Conservation (phyloP, 1,140 invertebrate species). For the Lordiphosa clarofinis region DNA sequence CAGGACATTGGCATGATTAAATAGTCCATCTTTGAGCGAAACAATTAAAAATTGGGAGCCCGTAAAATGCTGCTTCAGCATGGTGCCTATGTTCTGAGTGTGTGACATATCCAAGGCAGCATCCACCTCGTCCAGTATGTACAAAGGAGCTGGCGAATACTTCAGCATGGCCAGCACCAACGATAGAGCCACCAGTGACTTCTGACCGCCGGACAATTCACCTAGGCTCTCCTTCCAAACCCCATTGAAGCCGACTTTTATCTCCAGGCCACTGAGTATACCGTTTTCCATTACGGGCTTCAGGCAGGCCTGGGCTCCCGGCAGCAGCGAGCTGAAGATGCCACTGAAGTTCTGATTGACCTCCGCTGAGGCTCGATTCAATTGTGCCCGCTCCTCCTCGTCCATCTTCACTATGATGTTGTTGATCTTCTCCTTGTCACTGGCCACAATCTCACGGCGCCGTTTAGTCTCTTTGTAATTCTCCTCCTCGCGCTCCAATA, state of each 20-base stretch:
- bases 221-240: slow-evolving; percentile 98
- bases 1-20: slow-evolving; percentile 99
- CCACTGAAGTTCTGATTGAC: slow-evolving; percentile 96
- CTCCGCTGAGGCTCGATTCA: slow-evolving; percentile 90
- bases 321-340: slow-evolving; percentile 95
- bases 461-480: slow-evolving; percentile 90
- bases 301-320: slow-evolving; percentile 93
- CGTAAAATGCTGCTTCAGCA: slow-evolving; percentile 96
- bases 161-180: slow-evolving; percentile 97
- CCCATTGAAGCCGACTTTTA: slow-evolving; percentile 95
- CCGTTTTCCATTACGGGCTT: slow-evolving; percentile 87
- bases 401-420: slow-evolving; percentile 93
- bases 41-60: slow-evolving; percentile 99
- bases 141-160: slow-evolving; percentile 98
- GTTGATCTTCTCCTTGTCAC: slow-evolving; percentile 91
- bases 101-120: slow-evolving; percentile 98
- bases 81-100: slow-evolving; percentile 98
- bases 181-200: slow-evolving; percentile 97
- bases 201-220: slow-evolving; percentile 97
- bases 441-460: slow-evolving; percentile 91
- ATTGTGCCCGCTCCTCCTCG: slow-evolving; percentile 91
- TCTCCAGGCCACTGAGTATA: slow-evolving; percentile 92
- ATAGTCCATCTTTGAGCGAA: slow-evolving; percentile 99
- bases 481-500: slow-evolving; percentile 92
- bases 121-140: slow-evolving; percentile 99